Evolutionary conservation across 2,797 vertebrate species (phyloP), one percentile per base, ranked within the genome.

Genomic region (Pangasius larnaudii): DNA sequence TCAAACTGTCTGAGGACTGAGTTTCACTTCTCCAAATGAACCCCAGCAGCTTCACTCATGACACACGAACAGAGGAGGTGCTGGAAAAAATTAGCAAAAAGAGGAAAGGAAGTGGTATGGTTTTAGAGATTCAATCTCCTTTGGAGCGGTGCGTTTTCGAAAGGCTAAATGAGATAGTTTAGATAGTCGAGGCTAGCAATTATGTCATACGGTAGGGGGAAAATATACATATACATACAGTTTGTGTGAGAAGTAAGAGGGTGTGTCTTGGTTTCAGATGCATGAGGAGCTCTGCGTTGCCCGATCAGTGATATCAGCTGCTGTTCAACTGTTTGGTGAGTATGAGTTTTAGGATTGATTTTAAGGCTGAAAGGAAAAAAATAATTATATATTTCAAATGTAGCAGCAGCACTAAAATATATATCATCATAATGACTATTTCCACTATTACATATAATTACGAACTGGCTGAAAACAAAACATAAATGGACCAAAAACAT

Each of bases 261-360:
- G 58, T 22, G 11, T 18, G 59, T 67, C 80, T 65, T 39, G n/a
- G 58, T n/a, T 67, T 67, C 49, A 67, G 16, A 56, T 84, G 58
- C 7, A 53, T 1, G 6, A 84, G 80, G 7, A 84, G 42, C 49
- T 33, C 56, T 27, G 69, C 27, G 39, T 36, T 69, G 65, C 51
- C 22, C 3, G 36, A 67, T n/a, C 65, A 67, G n/a, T 36, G 71
- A 51, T 56, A 59, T 9, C 61, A 58, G 75, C 63, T 30, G 56
- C 69, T 51, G 30, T 71, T 88, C 8, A 72, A 56, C 72, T 39
- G 3, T 42, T 39, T 63, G 90, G 86, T 89, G 39, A 89, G 90
- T 88, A 49, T 24, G 33, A 53, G 69, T 65, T 83, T 65, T 11
- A 18, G 59, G 24, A 82, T 39, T 49, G 1, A 30, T 42, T 83